Conservation (phyloP, 2,888 invertebrate genomes). For the Pseudococcus jackbeardsleyi region DNA sequence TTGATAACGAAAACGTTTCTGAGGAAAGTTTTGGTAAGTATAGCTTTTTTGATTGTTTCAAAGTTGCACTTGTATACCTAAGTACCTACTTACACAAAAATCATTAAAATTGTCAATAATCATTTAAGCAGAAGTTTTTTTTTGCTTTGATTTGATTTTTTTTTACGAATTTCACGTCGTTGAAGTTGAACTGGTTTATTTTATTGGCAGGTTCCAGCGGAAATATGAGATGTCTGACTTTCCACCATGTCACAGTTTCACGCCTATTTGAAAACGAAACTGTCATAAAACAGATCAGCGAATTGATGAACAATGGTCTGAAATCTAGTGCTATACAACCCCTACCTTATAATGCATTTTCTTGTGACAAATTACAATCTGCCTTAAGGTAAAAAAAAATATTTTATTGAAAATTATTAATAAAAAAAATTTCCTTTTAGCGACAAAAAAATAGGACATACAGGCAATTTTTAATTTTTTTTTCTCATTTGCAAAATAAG, state of each 20-base stretch:
- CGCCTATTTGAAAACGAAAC: slow-evolving; percentile 62
- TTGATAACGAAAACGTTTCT: slow-evolving; percentile 59
- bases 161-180: neutral
- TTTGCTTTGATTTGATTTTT: neutral
- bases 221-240: slow-evolving; percentile 64
- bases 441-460: too few species aligned
- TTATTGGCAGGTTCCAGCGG: slow-evolving; percentile 63
- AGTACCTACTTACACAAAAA: too few species aligned
- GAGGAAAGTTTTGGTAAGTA: slow-evolving; percentile 63
- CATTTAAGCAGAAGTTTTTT: neutral
- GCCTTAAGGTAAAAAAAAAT: slow-evolving; percentile 62
- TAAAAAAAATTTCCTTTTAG: too few species aligned
- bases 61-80: neutral
- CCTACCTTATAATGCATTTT: slow-evolving; percentile 59
- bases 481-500: too few species aligned
- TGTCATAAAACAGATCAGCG: slow-evolving; percentile 58
- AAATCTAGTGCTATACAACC: slow-evolving; percentile 64
- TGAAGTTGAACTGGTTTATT: neutral
- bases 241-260: slow-evolving; percentile 61
- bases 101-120: neutral
- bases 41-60: neutral
- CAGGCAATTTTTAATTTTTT: too few species aligned
- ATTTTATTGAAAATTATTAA: neutral
- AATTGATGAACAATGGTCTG: slow-evolving; percentile 63
- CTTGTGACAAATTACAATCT: slow-evolving; percentile 49